Evolutionary conservation across 2,113 vertebrate species (phyloP).

Genomic region (Zosterops pallidus): DNA sequence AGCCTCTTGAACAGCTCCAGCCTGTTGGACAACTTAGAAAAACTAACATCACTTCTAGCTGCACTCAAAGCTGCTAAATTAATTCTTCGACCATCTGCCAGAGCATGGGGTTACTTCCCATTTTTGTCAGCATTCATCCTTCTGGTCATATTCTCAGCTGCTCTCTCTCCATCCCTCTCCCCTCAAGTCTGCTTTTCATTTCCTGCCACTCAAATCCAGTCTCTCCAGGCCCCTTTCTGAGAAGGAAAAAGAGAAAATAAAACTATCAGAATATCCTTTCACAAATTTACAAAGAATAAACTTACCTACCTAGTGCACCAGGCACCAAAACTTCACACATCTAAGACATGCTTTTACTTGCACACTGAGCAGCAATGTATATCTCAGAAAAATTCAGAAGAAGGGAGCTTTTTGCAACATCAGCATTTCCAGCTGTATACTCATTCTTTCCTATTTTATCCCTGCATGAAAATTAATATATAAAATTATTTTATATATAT

Average conservation of each 20-base stretch:
- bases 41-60: neutral
- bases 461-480: neutral
- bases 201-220: neutral
- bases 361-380: neutral
- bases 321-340: neutral
- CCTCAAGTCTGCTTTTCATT: constrained; percentile 4
- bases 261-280: neutral
- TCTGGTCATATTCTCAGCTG: neutral
- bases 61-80: neutral
- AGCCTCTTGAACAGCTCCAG: neutral
- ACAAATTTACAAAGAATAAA: neutral
- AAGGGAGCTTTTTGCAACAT: neutral
- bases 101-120: neutral
- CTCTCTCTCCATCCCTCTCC: neutral
- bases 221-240: neutral
- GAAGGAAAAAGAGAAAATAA: neutral
- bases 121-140: constrained; percentile 10
- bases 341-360: neutral
- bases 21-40: neutral
- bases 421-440: neutral
- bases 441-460: neutral
- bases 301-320: neutral
- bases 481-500: neutral
- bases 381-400: neutral
- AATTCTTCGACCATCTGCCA: neutral